Percentiles rank a stretch among this genome's conserved stretches.
phyloP scores from a whole-genome alignment of 2,888 invertebrate species.

The Octodonta nipae region DNA sequence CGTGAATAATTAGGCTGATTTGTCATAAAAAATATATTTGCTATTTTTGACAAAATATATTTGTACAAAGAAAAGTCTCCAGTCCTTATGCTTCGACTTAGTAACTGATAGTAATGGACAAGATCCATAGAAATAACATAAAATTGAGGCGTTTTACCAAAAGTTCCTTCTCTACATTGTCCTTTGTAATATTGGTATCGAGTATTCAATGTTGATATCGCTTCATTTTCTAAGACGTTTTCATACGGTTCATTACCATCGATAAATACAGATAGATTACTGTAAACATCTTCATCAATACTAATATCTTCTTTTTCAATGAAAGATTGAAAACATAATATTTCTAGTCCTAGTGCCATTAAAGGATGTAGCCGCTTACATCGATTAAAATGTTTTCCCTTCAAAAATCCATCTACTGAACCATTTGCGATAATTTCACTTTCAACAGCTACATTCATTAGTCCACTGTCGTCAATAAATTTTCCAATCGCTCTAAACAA shows the following conservation, averaged over 20 bases:
- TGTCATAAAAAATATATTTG: constrained; percentile 1
- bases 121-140: constrained; percentile 20
- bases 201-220: not conserved
- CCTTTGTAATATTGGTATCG: constrained; percentile 2
- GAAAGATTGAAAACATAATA: not conserved
- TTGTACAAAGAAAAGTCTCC: constrained; percentile 17
- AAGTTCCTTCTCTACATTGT: not conserved
- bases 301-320: not conserved
- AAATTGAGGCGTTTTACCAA: constrained; percentile 4
- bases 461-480: constrained; percentile 11
- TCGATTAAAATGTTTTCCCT: too few relatives aligned
- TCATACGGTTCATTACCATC: not conserved
- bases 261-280: not conserved
- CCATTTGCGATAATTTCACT: constrained; percentile 18
- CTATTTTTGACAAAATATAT: constrained; percentile 13
- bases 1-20: constrained; percentile 8
- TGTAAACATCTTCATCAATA: not conserved
- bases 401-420: too few relatives aligned
- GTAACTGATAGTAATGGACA: constrained; percentile 17
- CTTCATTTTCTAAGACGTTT: not conserved
- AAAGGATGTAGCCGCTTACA: too few relatives aligned
- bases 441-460: constrained; percentile 15
- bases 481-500: constrained; percentile 18
- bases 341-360: too few relatives aligned
- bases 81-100: constrained; percentile 20